Base-by-base conservation (phyloP, 2,113 vertebrate genomes). In the Pungitius pungitius region DNA sequence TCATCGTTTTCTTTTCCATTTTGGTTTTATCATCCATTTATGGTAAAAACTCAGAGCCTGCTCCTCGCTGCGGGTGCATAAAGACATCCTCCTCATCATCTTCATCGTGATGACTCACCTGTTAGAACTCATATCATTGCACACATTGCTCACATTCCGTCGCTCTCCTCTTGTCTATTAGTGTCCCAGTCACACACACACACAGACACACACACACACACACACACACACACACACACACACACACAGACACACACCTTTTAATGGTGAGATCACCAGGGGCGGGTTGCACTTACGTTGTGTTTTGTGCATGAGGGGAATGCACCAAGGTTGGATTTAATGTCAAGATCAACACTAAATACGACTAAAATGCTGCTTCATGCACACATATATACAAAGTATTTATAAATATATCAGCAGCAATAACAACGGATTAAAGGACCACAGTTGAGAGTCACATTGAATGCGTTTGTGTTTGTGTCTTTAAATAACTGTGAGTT, bases 161-260 rank as follows among this genome's bases (percentile, higher is more conserved):
- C 30, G 30, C 30, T 33, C 75, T 74, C 56, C 18, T 4, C 60
- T 42, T 8, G 13, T 82, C 87, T 91, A 93, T 91, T 92, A 92
- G 75, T 69, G 87, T 69, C 59, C 13, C 7, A 4, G 45, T 42
- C 73, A n/a, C n/a, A n/a, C n/a, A n/a, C n/a, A n/a, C 26, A 2
- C 30, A n/a, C 37, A 65, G 27, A 55, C 43, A 30, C 58, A 45
- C 24, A 33, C 33, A 80, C 45, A 43, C 20, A 40, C 17, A 70
- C 15, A 55, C 59, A 42, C 3, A n/a, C n/a, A n/a, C n/a, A n/a
- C n/a, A n/a, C n/a, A n/a, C n/a, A n/a, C n/a, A n/a, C n/a, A n/a
- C n/a, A n/a, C n/a, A n/a, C n/a, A n/a, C n/a, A n/a, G n/a, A n/a
- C n/a, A n/a, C n/a, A n/a, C n/a, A n/a, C n/a, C n/a, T n/a, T n/a